Evolutionary conservation across 2,797 vertebrate genomes (phyloP).

Genomic region (Momotus momota): DNA sequence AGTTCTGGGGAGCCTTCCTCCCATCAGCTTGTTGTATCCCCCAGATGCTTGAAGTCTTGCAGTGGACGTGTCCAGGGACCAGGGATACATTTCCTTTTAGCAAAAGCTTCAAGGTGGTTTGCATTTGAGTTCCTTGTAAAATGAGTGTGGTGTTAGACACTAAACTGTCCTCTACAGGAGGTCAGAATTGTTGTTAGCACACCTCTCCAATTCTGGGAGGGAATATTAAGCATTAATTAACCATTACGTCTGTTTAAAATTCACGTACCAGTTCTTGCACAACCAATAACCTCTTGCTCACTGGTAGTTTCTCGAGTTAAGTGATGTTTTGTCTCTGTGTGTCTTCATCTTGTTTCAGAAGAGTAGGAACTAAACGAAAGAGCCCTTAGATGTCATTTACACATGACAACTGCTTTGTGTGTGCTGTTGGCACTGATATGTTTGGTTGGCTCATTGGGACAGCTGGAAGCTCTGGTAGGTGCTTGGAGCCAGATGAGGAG

Average conservation of each 20-base stretch:
- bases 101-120: not conserved
- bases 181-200: not conserved
- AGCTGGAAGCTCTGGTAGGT: not conserved
- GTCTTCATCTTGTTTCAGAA: not conserved
- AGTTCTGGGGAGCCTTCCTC: not conserved
- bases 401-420: not conserved
- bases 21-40: not conserved
- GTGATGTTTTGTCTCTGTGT: not conserved
- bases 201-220: not conserved
- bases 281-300: constrained; percentile 18
- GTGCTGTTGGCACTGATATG: not conserved
- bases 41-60: accelerated
- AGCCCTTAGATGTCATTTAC: not conserved
- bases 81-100: not conserved
- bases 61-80: not conserved
- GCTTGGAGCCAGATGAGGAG: not conserved
- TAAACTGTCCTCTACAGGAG: constrained; percentile 2
- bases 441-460: not conserved
- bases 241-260: constrained; percentile 25
- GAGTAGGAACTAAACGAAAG: not conserved
- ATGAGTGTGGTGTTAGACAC: not conserved
- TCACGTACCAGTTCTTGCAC: not conserved
- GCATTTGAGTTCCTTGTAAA: constrained; percentile 31
- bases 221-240: not conserved
- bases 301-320: constrained; percentile 12